Percentiles rank a stretch among this genome's conserved stretches.
Evolutionary conservation across 2,797 vertebrate genomes (phyloP).

Genomic region (Limnodromus scolopaceus): DNA sequence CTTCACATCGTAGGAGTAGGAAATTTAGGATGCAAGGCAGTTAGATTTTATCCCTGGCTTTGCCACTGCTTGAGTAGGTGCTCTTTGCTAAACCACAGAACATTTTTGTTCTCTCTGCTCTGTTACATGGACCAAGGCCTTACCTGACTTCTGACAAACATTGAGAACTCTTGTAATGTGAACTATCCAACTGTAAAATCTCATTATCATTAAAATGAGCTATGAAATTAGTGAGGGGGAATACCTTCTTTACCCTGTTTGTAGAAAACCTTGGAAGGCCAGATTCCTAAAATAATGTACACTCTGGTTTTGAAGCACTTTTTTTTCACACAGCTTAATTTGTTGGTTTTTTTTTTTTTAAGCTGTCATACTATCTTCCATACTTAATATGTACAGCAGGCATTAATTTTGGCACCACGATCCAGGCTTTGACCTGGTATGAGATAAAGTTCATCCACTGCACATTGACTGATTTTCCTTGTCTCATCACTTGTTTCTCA

Average conservation of each 20-base stretch:
- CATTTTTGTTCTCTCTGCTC: background rate
- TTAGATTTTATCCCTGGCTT: background rate
- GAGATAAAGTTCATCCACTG: background rate
- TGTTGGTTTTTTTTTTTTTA: background rate
- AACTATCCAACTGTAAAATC: background rate
- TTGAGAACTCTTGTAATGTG: background rate
- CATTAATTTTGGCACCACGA: background rate
- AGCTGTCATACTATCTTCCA: background rate
- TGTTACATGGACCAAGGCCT: background rate
- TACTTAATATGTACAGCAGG: background rate
- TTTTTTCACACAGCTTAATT: background rate
- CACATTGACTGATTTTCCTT: background rate
- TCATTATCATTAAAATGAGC: background rate
- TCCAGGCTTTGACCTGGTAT: background rate
- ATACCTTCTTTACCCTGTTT: background rate
- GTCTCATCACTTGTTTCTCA: background rate
- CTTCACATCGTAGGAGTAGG: background rate
- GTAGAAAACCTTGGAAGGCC: background rate
- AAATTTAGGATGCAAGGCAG: background rate
- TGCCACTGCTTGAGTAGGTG: background rate
- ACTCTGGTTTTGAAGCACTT: background rate
- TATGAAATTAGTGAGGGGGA: background rate
- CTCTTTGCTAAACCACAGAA: background rate
- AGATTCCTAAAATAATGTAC: background rate
- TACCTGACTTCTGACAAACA: background rate